phyloP scores from a whole-genome alignment of 2,888 invertebrate genomes.

The Campoplex nolae region DNA sequence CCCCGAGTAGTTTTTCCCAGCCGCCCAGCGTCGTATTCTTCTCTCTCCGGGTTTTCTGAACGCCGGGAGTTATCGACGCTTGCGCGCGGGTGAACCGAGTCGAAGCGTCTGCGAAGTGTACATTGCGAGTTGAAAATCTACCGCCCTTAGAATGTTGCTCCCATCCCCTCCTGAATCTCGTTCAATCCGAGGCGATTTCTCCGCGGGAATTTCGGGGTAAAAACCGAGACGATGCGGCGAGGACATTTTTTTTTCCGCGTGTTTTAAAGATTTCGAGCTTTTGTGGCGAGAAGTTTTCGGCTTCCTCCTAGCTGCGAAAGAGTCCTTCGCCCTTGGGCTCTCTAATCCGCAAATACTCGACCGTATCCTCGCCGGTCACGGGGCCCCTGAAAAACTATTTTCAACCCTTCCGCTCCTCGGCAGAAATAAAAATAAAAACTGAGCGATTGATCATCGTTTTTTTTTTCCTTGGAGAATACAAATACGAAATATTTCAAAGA shows the following conservation, averaged over 20 bases:
- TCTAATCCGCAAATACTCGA: background rate
- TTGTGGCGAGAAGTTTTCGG: background rate
- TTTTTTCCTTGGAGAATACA: background rate
- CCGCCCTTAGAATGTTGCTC: slow-evolving; percentile 15
- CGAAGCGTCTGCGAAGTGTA: background rate
- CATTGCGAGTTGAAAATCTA: background rate
- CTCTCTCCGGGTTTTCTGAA: slow-evolving; percentile 22
- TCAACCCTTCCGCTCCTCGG: background rate
- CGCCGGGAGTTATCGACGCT: slow-evolving; percentile 47
- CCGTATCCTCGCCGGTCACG: background rate
- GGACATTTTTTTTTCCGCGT: background rate
- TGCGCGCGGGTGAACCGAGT: slow-evolving; percentile 46
- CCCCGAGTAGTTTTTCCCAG: slow-evolving; percentile 34
- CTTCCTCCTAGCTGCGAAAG: no score
- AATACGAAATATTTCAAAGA: background rate
- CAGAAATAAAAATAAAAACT: background rate
- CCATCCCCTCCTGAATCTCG: background rate
- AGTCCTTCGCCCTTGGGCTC: no score
- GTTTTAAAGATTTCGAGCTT: background rate
- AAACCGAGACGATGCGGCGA: background rate
- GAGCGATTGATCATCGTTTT: background rate
- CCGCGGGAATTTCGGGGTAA: slow-evolving; percentile 7
- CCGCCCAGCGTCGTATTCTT: slow-evolving; percentile 30
- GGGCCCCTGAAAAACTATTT: background rate
- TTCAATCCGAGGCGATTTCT: background rate